These are phyloP conservation scores for Caenorhabditis remanei DNA, from an alignment of 1,140 invertebrate species.

Conservation along the genomic window DNA sequence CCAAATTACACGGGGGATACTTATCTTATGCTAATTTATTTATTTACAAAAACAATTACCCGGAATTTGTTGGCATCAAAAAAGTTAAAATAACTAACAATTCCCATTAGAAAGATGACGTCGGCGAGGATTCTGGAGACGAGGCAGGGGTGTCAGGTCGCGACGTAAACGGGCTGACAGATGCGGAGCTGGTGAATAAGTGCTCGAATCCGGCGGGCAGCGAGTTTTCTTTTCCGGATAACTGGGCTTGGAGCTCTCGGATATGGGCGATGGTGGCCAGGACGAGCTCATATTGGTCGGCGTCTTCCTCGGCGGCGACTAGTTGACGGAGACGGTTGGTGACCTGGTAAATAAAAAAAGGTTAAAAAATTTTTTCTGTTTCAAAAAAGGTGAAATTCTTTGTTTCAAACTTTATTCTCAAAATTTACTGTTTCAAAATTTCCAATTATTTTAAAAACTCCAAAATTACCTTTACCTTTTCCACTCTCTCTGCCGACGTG, in stretches of 20 bases:
- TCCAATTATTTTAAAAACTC: no score
- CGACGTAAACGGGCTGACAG: neutral
- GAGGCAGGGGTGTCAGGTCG: neutral
- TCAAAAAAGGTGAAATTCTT: neutral
- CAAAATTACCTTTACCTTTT: slow-evolving; percentile 11
- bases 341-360: slow-evolving; percentile 20
- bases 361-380: no score
- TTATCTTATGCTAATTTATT: no score
- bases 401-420: no score
- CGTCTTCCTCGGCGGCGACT: slow-evolving; percentile 29
- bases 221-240: slow-evolving; percentile 25
- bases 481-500: slow-evolving; percentile 1
- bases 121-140: slow-evolving; percentile 14
- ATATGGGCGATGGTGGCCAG: slow-evolving; percentile 41
- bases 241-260: slow-evolving; percentile 33
- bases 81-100: neutral
- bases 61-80: neutral
- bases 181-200: neutral
- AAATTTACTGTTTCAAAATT: no score
- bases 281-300: slow-evolving; percentile 37
- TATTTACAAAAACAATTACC: no score
- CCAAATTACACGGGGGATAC: no score
- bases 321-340: slow-evolving; percentile 37
- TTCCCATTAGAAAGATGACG: slow-evolving; percentile 3
- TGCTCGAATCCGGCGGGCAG: slow-evolving; percentile 23